Evolutionary conservation across 2,797 vertebrate genomes (phyloP).

Genomic region (Spatula versicolor): DNA sequence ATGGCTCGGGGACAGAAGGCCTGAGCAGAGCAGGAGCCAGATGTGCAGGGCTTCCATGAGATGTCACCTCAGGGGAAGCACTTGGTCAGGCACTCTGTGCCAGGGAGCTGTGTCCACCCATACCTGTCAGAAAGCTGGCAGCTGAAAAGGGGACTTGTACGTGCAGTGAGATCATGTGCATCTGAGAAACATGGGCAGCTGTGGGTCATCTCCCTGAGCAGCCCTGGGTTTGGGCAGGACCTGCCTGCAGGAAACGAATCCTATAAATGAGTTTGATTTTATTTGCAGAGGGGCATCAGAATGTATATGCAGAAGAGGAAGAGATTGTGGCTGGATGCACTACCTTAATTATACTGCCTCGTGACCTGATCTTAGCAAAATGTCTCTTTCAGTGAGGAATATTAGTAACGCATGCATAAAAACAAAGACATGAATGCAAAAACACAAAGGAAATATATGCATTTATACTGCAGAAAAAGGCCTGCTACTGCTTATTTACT

Average conservation of each 20-base stretch:
- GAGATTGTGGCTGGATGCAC: not conserved
- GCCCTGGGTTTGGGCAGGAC: not conserved
- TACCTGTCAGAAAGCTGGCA: not conserved
- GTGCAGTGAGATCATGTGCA: accelerated
- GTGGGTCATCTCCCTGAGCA: not conserved
- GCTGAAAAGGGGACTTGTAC: not conserved
- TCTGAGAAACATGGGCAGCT: not conserved
- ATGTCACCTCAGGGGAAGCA: not conserved
- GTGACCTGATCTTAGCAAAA: not conserved
- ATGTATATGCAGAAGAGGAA: not conserved
- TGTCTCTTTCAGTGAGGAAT: not conserved
- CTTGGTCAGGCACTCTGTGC: not conserved
- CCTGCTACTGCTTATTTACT: not conserved
- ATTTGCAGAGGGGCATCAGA: not conserved
- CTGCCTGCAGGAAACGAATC: not conserved
- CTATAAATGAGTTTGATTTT: not conserved
- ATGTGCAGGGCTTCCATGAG: not conserved
- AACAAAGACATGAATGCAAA: not conserved
- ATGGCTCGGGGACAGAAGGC: not conserved
- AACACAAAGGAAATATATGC: not conserved
- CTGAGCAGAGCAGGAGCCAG: not conserved
- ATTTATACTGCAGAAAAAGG: not conserved
- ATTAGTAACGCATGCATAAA: not conserved
- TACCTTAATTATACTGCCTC: not conserved
- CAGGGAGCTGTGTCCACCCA: not conserved